Evolutionary conservation across 2,797 vertebrate genomes (phyloP).

Genomic region (Macrochelys suwanniensis): DNA sequence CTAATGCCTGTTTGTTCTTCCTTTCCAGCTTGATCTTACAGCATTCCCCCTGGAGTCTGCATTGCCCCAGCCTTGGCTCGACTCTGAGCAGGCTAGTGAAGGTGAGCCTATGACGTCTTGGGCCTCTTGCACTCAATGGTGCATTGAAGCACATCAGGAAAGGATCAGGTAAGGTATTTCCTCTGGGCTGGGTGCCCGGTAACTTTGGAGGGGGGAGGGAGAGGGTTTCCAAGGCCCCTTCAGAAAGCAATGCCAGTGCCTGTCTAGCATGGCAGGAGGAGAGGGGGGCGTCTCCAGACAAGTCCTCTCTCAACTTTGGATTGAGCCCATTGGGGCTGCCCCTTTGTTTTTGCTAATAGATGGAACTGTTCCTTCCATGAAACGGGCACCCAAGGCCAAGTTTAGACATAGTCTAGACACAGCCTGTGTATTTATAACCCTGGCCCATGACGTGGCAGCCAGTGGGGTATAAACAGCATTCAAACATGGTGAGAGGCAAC

Average conservation of each 20-base stretch:
- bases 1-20: neutral
- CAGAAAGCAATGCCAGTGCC: conserved; percentile 24
- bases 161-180: conserved; percentile 64
- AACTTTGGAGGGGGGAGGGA: conserved; percentile 16
- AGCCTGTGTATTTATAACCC: conserved; percentile 76
- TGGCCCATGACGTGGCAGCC: conserved; percentile 56
- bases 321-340: neutral
- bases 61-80: neutral
- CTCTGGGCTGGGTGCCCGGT: conserved; percentile 67
- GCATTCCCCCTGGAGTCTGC: neutral
- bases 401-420: conserved; percentile 74
- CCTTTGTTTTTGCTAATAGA: conserved; percentile 25
- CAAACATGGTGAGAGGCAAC: conserved; percentile 33
- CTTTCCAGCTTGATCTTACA: neutral
- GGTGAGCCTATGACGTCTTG: neutral
- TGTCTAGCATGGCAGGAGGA: conserved; percentile 13
- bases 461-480: conserved; percentile 72
- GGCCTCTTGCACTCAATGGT: conserved; percentile 51
- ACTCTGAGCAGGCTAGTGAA: neutral
- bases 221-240: conserved; percentile 56
- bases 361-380: conserved; percentile 48
- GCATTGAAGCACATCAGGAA: conserved; percentile 68
- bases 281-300: conserved; percentile 20
- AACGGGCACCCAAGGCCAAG: conserved; percentile 42
- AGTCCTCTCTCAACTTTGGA: neutral